A percentile compares a stretch with the other conserved stretches of the same genome.
phyloP scores from a whole-genome alignment of 2,113 vertebrate species.

The Thryonomys swinderianus region DNA sequence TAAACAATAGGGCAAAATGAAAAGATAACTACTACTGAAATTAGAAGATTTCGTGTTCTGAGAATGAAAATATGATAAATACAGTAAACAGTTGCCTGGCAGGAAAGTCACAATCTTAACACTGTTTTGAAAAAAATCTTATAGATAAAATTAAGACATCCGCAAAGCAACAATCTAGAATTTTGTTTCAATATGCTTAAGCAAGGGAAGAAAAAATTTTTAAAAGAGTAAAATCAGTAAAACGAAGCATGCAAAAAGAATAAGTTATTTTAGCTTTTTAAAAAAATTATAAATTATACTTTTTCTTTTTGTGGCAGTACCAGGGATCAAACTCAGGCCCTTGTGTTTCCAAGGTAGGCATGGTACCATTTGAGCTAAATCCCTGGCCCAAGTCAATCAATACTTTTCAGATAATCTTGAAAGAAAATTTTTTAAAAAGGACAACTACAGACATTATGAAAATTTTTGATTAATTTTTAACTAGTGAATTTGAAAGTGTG shows the following conservation, averaged over 20 bases:
- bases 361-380: too few relatives aligned
- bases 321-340: too few relatives aligned
- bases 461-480: not conserved
- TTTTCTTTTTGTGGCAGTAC: too few relatives aligned
- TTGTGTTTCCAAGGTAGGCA: too few relatives aligned
- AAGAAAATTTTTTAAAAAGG: not conserved
- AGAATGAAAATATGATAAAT: not conserved
- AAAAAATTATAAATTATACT: not conserved
- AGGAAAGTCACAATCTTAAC: not conserved
- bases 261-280: not conserved
- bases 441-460: not conserved
- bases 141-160: not conserved
- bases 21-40: not conserved
- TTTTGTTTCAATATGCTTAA: not conserved
- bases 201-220: not conserved
- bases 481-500: not conserved
- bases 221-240: constrained; percentile 5
- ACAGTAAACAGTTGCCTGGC: not conserved
- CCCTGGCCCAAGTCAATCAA: not conserved
- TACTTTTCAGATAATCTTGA: not conserved
- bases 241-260: not conserved
- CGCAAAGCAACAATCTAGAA: not conserved
- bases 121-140: not conserved
- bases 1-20: not conserved
- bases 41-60: not conserved